Conservation (phyloP, 2,888 invertebrate species). For the Xanthorhoe spadicearia region DNA sequence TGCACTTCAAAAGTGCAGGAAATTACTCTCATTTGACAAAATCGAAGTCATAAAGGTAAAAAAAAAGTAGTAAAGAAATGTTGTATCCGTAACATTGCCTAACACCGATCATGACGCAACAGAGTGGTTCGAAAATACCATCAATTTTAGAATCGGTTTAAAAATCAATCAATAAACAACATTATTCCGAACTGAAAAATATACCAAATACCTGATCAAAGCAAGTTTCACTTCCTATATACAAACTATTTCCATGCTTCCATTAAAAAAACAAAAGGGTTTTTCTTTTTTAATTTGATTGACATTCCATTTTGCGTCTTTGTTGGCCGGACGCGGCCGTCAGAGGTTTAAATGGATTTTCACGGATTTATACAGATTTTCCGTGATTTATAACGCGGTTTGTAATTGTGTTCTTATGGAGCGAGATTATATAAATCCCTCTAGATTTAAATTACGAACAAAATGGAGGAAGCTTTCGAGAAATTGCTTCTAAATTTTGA, state of each 20-base stretch:
- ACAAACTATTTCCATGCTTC: background rate
- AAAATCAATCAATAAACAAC: background rate
- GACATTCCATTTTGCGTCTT: constrained; percentile 44
- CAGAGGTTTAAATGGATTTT: constrained; percentile 20
- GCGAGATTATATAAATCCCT: constrained; percentile 7
- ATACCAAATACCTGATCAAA: background rate
- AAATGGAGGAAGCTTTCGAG: background rate
- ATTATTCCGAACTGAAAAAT: background rate
- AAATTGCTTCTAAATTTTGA: background rate
- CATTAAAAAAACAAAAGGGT: background rate
- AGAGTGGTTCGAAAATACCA: background rate
- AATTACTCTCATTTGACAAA: too few relatives aligned
- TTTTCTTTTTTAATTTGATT: constrained; percentile 33
- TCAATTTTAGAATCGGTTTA: background rate
- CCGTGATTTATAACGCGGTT: constrained; percentile 15
- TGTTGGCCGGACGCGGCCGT: constrained; percentile 27
- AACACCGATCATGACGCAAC: background rate
- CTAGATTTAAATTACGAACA: background rate
- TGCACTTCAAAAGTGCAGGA: too few relatives aligned
- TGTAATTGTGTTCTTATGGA: constrained; percentile 12
- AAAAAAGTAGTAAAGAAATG: too few relatives aligned
- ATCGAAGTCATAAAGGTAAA: too few relatives aligned
- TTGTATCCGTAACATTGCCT: too few relatives aligned
- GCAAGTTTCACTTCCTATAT: background rate
- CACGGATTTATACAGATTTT: constrained; percentile 10